Conservation (phyloP, 2,888 invertebrate species). For the Epiperipatus broadwayi region DNA sequence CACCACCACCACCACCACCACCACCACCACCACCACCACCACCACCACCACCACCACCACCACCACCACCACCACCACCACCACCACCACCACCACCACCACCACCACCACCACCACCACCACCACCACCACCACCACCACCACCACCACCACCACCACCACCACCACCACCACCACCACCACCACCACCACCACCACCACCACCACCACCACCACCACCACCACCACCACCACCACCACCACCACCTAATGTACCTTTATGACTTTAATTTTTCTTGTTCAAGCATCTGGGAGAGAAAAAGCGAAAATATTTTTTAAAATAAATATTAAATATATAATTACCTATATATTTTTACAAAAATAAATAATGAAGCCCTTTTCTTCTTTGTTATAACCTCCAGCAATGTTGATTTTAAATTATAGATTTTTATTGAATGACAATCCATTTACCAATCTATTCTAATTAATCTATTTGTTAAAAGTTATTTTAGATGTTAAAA, state of each 20-base stretch:
- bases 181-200: slow-evolving; percentile 3
- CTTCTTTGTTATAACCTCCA: no score
- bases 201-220: slow-evolving; percentile 3
- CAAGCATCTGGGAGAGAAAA: no score
- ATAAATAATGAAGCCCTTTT: no score
- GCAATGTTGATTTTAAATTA: no score
- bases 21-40: slow-evolving; percentile 3
- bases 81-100: slow-evolving; percentile 3
- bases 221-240: slow-evolving; percentile 3
- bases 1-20: slow-evolving; percentile 3
- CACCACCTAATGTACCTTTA: slow-evolving; percentile 1
- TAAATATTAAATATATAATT: no score
- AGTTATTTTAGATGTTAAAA: no score
- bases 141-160: slow-evolving; percentile 3
- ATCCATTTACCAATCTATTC: no score
- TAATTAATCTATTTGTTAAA: no score
- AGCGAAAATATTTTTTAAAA: no score
- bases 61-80: slow-evolving; percentile 3
- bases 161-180: slow-evolving; percentile 3
- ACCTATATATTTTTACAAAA: no score
- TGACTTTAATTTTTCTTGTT: no score
- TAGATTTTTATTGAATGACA: no score
- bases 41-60: slow-evolving; percentile 3
- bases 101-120: slow-evolving; percentile 3
- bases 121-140: slow-evolving; percentile 3